Base-by-base conservation (phyloP, 30 jellyfish, hydroid and myxozoan genomes). In the Aurelia sp. region DNA sequence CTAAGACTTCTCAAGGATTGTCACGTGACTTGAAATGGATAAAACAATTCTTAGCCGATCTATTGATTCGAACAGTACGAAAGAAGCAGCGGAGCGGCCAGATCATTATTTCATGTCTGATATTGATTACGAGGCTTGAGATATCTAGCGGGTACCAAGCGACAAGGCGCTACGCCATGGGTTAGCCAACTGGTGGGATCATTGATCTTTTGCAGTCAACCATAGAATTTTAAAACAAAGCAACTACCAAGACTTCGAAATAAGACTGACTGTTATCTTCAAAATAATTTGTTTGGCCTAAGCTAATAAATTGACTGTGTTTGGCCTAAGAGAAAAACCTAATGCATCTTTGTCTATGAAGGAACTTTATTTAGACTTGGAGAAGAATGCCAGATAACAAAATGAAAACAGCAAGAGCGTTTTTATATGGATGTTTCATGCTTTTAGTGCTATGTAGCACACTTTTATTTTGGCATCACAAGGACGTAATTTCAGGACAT, bases 191-290 rank as follows among this genome's bases (percentile, higher is more conserved):
- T 44, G 90, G 90, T 80, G 90, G 83, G 27, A 17, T 19, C 23
- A 80, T 80, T 80, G 90, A 67, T n/a, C 60, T 51, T 80, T 80
- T 11, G 31, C 82, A 66, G 68, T 80, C 90, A 82, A 16, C 83
- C 90, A 69, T 67, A 44, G 55, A 44, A 9, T 44, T 44, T 10
- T 7, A 12, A 44, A 44, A 44, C 15, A 44, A 44, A 44, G 55
- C 55, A 44, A 44, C 55, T 44, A 44, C 55, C 55, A 44, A 44
- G 55, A 44, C 55, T n/a, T n/a, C n/a, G n/a, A n/a, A n/a, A n/a
- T n/a, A n/a, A n/a, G n/a, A n/a, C n/a, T n/a, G n/a, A n/a, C n/a
- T 44, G 0, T 44, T 44, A 44, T 44, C 15, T 44, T 9, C 15
- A 16, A 44, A 44, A 44, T 44, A 44, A 44, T 44, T 44, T 44